These are phyloP conservation scores for Tringa solitaria DNA, from an alignment of 2,113 vertebrate species.

Conservation along the genomic window DNA sequence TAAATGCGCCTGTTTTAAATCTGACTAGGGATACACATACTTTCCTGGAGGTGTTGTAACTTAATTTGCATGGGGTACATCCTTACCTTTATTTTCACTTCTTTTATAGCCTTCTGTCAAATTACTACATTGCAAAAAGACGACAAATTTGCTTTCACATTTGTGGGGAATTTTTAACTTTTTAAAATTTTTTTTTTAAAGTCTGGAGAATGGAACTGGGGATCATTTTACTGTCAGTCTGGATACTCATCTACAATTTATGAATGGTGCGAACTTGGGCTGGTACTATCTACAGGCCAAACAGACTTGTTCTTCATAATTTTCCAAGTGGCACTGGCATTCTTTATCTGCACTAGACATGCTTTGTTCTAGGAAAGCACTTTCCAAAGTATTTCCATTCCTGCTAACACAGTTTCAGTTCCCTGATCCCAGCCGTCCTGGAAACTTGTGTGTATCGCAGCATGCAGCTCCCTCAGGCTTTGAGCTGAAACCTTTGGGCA, in stretches of 20 bases:
- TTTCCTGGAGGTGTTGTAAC: background rate
- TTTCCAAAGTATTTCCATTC: background rate
- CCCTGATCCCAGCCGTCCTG: background rate
- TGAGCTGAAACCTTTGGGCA: background rate
- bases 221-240: background rate
- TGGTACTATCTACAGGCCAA: background rate
- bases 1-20: background rate
- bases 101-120: background rate
- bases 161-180: background rate
- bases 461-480: background rate
- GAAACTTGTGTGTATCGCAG: background rate
- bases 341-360: background rate
- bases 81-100: background rate
- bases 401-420: background rate
- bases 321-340: background rate
- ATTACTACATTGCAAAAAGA: background rate
- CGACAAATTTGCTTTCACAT: background rate
- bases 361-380: background rate
- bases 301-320: background rate
- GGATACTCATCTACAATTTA: background rate
- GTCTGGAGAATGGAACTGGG: background rate
- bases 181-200: background rate
- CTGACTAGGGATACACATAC: background rate
- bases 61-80: rapidly evolving
- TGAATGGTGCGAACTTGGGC: background rate